Conservation (phyloP, 2,797 vertebrate genomes). For the Zenarchopterus dispar region DNA sequence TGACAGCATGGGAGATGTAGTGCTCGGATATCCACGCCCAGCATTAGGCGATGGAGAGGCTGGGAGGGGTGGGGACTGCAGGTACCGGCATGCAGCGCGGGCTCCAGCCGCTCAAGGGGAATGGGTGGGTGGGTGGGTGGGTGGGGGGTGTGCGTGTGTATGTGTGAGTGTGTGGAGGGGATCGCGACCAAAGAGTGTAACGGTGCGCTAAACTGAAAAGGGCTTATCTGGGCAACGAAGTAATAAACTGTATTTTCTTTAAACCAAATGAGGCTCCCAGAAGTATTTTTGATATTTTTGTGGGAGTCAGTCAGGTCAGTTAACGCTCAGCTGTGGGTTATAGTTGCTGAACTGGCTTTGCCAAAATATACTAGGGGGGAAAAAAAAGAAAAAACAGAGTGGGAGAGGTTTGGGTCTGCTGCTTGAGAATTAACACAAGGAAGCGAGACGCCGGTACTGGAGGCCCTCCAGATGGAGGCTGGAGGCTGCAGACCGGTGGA, state of each 20-base stretch:
- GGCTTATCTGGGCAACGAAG: conserved; percentile 80
- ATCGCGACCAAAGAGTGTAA: conserved; percentile 82
- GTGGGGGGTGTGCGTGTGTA: neutral
- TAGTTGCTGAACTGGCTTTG: conserved; percentile 46
- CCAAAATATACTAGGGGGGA: conserved; percentile 17
- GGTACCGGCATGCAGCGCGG: conserved; percentile 84
- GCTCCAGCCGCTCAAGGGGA: conserved; percentile 86
- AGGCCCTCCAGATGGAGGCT: conserved; percentile 38
- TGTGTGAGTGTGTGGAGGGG: conserved; percentile 51
- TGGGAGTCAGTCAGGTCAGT: conserved; percentile 37
- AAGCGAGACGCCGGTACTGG: conserved; percentile 53
- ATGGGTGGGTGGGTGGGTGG: conserved; percentile 42
- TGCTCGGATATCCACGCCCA: conserved; percentile 76
- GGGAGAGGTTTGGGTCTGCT: conserved; percentile 69
- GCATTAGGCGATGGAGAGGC: conserved; percentile 64
- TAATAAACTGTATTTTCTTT: conserved; percentile 63
- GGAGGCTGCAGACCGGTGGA: conserved; percentile 35
- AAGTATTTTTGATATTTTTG: too few relatives aligned
- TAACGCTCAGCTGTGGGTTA: conserved; percentile 27
- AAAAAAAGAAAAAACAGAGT: conserved; percentile 38
- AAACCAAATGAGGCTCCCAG: conserved; percentile 7
- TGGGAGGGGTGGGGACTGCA: conserved; percentile 84
- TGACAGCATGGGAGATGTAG: conserved; percentile 79
- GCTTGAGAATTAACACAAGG: conserved; percentile 73
- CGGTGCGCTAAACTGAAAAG: conserved; percentile 85